Base-by-base conservation (phyloP, 1,140 invertebrate genomes). In the Drosophila cardini region DNA sequence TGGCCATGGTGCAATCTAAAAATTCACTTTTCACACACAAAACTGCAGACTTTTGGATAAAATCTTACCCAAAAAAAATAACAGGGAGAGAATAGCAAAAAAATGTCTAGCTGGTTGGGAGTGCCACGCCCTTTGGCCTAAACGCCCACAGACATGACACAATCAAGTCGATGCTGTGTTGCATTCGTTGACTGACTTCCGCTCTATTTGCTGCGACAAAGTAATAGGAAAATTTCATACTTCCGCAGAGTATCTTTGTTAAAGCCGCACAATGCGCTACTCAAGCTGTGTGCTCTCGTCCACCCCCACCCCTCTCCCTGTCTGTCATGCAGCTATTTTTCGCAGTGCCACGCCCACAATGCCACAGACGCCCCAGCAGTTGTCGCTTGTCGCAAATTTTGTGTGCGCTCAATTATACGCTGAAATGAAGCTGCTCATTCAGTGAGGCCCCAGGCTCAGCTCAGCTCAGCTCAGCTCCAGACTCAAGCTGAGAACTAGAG, bases 161-260 rank as follows among this genome's bases (percentile, higher is more conserved):
- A 87, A 87, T 87, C 84, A 87, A 84, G 72, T 84, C 60, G 57
- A 46, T 65, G 80, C 65, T 46, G 68, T 52, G 55, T 73, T 73
- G 71, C 72, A 89, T 74, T 87, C 84, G 76, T 89, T 89, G 84
- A 89, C 76, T 84, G 80, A 80, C 80, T 87, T 87, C 84, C 84
- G 84, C 84, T 87, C 84, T 89, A 89, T 89, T 87, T 87, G 77
- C 76, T 71, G 84, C 70, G 62, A 84, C 84, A 89, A 87, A 87
- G 84, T 89, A 87, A 89, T 89, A 84, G 73, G 82, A 89, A 78
- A 80, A 87, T 87, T 87, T 84, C 67, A 89, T 87, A 89, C 84
- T 87, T 87, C 84, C 84, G 84, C 76, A 80, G 21, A 26, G 21
- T 73, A 80, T 89, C 84, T 83, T 76, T 84, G 80, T 74, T 61